A percentile compares a stretch with the other conserved stretches of the same genome.
Evolutionary conservation across 1,140 invertebrate genomes (phyloP).

Genomic region (Euura saliciscinereae): DNA sequence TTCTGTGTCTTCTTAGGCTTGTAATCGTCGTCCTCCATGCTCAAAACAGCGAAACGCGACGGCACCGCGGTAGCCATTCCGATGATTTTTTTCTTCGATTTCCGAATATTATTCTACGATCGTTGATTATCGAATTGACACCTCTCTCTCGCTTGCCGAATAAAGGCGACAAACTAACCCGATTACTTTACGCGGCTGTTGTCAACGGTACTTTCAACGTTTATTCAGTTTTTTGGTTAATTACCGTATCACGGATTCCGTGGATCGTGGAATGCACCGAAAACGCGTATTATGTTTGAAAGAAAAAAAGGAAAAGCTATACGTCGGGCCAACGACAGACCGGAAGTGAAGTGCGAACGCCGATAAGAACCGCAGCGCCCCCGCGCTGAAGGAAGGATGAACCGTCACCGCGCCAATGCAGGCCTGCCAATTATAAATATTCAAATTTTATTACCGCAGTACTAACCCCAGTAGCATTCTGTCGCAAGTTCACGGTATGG

Average conservation of each 20-base stretch:
- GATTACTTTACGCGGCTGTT: too few species aligned
- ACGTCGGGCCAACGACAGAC: background rate
- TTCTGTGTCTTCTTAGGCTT: constrained; percentile 50
- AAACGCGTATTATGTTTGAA: background rate
- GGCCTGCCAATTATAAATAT: background rate
- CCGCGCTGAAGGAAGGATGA: background rate
- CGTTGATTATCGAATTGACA: background rate
- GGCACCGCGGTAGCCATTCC: constrained; percentile 58
- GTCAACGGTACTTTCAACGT: too few species aligned
- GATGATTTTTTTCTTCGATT: background rate
- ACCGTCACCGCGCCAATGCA: background rate
- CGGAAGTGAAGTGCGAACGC: constrained; percentile 4
- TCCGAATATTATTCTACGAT: background rate
- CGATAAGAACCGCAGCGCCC: background rate
- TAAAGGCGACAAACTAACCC: too few species aligned
- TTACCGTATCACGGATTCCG: too few species aligned
- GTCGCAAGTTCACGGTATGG: too few species aligned
- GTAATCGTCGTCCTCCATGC: constrained; percentile 60
- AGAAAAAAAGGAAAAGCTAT: background rate
- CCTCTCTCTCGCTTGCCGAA: too few species aligned
- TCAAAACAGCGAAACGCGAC: constrained; percentile 61
- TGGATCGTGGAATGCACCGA: background rate
- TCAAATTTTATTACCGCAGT: background rate
- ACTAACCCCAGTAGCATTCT: too few species aligned
- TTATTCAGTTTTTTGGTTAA: too few species aligned